Conservation (phyloP, 2,113 vertebrate genomes). For the Eulacestoma nigropectus region DNA sequence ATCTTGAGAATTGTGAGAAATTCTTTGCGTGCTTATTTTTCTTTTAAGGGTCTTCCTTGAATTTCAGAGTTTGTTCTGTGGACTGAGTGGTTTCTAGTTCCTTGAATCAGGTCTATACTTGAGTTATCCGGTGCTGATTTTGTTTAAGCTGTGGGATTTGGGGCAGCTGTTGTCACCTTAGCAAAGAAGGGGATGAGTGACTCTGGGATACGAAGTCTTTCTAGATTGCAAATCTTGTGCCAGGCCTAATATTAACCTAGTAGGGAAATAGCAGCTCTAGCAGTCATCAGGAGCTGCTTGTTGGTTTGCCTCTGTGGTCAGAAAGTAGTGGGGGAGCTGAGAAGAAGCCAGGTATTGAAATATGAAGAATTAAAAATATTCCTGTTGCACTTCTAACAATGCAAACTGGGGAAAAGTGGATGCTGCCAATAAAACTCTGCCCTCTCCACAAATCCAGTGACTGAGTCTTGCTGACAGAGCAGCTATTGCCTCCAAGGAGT, state of each 20-base stretch:
- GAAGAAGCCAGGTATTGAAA: constrained; percentile 7
- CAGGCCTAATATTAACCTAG: constrained; percentile 17
- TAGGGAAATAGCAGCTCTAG: background rate
- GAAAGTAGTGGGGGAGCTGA: background rate
- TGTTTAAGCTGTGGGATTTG: constrained; percentile 14
- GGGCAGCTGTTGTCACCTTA: background rate
- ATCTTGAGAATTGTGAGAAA: constrained; percentile 19
- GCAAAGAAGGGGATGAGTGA: background rate
- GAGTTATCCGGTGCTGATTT: constrained; percentile 4
- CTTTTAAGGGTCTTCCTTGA: background rate
- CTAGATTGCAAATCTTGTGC: background rate
- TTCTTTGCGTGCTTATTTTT: background rate
- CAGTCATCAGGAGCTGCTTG: background rate
- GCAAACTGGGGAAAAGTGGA: background rate
- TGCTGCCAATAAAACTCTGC: background rate
- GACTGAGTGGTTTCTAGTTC: background rate
- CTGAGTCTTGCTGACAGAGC: constrained; percentile 36
- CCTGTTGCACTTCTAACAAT: background rate
- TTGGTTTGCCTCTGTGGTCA: background rate
- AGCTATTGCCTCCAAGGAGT: background rate
- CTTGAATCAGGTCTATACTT: background rate
- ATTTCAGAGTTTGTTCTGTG: background rate
- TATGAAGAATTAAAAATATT: background rate
- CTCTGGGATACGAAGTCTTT: background rate
- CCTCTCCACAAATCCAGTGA: background rate